phyloP scores from a whole-genome alignment of 2,797 vertebrate genomes.

The Phoeniculus purpureus region DNA sequence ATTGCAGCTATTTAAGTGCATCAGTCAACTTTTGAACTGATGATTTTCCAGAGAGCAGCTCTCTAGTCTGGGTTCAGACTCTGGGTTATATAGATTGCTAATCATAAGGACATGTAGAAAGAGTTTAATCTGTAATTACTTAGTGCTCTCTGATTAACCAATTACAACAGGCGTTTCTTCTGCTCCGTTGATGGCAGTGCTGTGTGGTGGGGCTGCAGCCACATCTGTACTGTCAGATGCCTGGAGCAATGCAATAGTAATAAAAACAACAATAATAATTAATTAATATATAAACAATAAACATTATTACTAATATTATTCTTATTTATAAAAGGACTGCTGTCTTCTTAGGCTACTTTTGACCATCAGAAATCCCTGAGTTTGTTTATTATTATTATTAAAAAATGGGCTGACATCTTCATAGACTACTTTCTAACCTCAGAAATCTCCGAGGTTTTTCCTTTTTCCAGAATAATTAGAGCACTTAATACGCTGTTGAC shows the following conservation, averaged over 20 bases:
- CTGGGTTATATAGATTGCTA: slow-evolving; percentile 47
- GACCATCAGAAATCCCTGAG: no score
- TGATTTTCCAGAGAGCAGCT: slow-evolving; percentile 49
- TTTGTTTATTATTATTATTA: not conserved
- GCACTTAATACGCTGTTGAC: not conserved
- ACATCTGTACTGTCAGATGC: not conserved
- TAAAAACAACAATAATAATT: no score
- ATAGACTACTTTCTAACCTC: not conserved
- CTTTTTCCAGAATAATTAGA: slow-evolving; percentile 36
- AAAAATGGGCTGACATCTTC: not conserved
- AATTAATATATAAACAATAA: no score
- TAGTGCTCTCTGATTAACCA: slow-evolving; percentile 36
- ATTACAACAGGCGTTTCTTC: slow-evolving; percentile 20
- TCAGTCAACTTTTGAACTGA: not conserved
- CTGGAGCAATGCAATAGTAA: not conserved
- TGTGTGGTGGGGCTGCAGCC: not conserved
- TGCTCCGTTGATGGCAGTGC: not conserved
- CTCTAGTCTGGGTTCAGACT: slow-evolving; percentile 45
- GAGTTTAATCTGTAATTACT: slow-evolving; percentile 52
- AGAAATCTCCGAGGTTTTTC: slow-evolving; percentile 6
- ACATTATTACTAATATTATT: no score
- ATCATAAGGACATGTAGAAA: slow-evolving; percentile 40
- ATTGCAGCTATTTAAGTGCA: not conserved
- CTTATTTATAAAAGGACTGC: no score
- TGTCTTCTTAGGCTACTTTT: no score